Conservation (phyloP, 2,113 vertebrate species). For the Henicopernis longicauda region DNA sequence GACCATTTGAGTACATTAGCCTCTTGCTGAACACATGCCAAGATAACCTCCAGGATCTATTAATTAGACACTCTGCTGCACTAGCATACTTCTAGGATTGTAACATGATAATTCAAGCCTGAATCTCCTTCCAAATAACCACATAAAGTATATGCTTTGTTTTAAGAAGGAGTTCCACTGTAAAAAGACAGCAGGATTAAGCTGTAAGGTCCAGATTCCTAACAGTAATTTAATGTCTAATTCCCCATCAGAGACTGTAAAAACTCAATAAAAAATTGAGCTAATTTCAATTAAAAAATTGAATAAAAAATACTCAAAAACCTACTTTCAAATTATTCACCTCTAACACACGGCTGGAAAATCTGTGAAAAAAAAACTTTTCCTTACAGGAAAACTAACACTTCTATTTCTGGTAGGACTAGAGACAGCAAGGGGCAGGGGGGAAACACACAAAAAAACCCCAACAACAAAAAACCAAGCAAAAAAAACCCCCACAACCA, state of each 20-base stretch:
- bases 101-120: not conserved
- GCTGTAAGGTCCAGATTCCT: not conserved
- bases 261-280: no score
- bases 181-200: not conserved
- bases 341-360: not conserved
- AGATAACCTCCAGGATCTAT: not conserved
- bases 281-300: no score
- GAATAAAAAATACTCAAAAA: not conserved
- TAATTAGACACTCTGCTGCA: not conserved
- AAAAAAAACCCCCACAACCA: no score
- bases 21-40: not conserved
- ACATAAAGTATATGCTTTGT: not conserved
- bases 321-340: not conserved
- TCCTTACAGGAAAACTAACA: not conserved
- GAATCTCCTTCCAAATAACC: not conserved
- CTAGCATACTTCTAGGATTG: not conserved
- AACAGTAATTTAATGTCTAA: not conserved
- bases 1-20: not conserved
- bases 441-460: no score
- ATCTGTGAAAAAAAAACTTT: not conserved
- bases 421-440: not conserved
- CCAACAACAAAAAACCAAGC: no score
- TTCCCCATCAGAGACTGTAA: not conserved
- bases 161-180: not conserved
- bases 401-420: not conserved